Base-by-base conservation (phyloP, 2,888 invertebrate genomes). In the Drosophila neotestacea region DNA sequence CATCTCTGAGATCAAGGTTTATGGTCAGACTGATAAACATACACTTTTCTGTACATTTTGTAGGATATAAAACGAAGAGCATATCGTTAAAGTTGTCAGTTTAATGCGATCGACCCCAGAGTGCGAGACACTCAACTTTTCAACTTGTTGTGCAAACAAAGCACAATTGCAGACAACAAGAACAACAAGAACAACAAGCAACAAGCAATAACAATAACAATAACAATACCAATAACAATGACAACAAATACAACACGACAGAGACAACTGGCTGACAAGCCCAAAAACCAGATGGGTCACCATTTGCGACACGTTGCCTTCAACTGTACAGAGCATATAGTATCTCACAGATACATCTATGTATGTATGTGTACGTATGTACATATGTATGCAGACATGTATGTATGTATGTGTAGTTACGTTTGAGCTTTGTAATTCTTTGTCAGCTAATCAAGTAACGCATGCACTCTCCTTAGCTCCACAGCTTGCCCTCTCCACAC, bases 231-330 rank as follows among this genome's bases (percentile, higher is more conserved):
- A 16, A 38, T 16, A 54, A 62, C 51, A 54, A 62, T 1, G 13
- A 39, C 55, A 60, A 60, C 75, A 44, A 51, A 39, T 38, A 28
- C 32, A 58, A 22, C 10, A 51, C 11, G 42, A 63, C 61, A 63
- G 56, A n/a, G 47, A 48, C 59, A 60, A 63, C 70, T 50, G 48
- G 28, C 52, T 55, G 70, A 62, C 77, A 62, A 60, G 77, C 71
- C 73, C 59, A 74, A 74, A 73, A 71, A 70, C 72, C 72, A 77
- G 77, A 77, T 71, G 77, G 74, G 77, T 71, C 72, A 66, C 58
- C 74, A 77, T 50, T 76, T 56, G 58, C 63, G 59, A 56, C 65
- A 70, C 60, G 50, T 75, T 67, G 73, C 52, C 54, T 48, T 9
- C 27, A 46, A 58, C 36, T 28, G 27, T 10, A 38, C 30, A 32